Evolutionary conservation across 2,888 invertebrate species (phyloP).

Genomic region (Microctonus brassicae): DNA sequence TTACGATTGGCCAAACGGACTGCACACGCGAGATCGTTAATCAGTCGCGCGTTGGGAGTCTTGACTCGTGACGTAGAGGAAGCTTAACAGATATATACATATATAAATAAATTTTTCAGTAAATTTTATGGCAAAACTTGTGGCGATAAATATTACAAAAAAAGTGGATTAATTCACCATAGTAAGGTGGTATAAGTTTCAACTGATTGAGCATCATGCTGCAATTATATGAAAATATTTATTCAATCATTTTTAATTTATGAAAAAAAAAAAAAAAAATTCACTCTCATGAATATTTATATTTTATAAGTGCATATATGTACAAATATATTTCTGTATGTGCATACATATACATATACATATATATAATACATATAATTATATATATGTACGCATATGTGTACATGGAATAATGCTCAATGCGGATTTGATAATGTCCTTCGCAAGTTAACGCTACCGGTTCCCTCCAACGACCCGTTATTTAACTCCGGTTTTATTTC

Average conservation of each 20-base stretch:
- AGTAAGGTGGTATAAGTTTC: background rate
- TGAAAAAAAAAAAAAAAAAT: background rate
- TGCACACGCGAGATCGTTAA: conserved; percentile 39
- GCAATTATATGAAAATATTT: background rate
- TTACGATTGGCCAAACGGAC: conserved; percentile 35
- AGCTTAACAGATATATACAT: conserved; percentile 25
- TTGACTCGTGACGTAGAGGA: conserved; percentile 30
- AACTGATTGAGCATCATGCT: background rate
- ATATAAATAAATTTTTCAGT: conserved; percentile 1
- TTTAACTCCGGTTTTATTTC: conserved; percentile 39
- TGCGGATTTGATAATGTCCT: conserved; percentile 34
- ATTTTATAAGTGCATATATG: background rate
- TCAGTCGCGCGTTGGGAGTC: conserved; percentile 34
- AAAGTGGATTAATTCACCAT: background rate
- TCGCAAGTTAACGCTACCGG: conserved; percentile 26
- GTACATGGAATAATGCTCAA: background rate
- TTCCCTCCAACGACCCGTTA: conserved; percentile 36
- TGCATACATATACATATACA: background rate
- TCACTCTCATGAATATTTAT: background rate
- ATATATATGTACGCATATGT: background rate
- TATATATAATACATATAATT: background rate
- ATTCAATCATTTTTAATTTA: background rate
- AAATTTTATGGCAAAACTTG: conserved; percentile 17
- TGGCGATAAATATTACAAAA: conserved; percentile 1
- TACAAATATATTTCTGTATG: background rate